Evolutionary conservation across 2,888 invertebrate species (phyloP), one percentile per base, ranked within the genome.

Genomic region (Melanophora roralis): DNA sequence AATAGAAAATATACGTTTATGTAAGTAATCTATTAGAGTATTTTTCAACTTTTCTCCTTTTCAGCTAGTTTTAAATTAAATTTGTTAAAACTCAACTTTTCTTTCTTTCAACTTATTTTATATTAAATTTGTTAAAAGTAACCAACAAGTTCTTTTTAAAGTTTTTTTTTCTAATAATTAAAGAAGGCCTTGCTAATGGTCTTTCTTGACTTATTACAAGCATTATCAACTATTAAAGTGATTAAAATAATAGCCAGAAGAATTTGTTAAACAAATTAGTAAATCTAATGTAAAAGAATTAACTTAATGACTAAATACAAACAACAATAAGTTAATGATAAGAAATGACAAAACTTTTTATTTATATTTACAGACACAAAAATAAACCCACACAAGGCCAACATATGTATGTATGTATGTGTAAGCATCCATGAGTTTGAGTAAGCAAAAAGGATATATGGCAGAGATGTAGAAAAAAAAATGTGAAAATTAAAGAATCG

Each of bases 211-310:
- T 11, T 14, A 43, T 34, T 23, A 62, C 36, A 16, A 57, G 57
- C 53, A 73, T 73, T 68, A 78, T 51, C 68, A 51, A 6, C 40
- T 40, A 73, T 51, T 68, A 51, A 73, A 78, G 53, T 62, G 51
- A 68, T 73, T 68, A 51, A 68, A 73, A 68, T 64, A 49, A 59
- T 62, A 36, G 40, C 49, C 27, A n/a, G n/a, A 62, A 62, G 45
- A 47, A 49, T 57, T 73, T 73, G 23, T 57, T 55, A 47, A 65
- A 38, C 38, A 73, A 73, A 65, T 73, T 47, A 38, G 45, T 47
- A 38, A 65, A 65, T 11, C 38, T 40, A 65, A 57, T 65, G n/a
- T 1, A 27, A 49, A n/a, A 11, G n/a, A 40, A 57, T 32, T 21
- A 23, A 32, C 14, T 53, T 43, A 57, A 49, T 23, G n/a, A 51